Percentiles rank a stretch among this genome's conserved stretches.
phyloP scores from a whole-genome alignment of 2,888 invertebrate species.

The Cerceris ruficornis region DNA sequence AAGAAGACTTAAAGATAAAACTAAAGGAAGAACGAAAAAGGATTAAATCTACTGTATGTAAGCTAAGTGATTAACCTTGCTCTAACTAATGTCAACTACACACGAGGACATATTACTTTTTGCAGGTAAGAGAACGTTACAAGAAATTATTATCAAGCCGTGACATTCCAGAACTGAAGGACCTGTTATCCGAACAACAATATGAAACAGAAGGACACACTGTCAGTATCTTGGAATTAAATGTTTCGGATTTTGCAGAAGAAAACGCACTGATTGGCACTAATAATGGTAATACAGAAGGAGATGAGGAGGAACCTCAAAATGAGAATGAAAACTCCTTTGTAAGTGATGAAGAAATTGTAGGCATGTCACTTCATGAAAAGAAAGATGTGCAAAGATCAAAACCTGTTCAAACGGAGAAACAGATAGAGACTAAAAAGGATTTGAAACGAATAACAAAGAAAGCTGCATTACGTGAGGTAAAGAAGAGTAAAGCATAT shows the following conservation, averaged over 20 bases:
- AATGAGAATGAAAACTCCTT: conserved; percentile 68
- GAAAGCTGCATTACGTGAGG: conserved; percentile 87
- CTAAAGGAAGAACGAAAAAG: conserved; percentile 90
- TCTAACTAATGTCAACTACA: not conserved
- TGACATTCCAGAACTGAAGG: conserved; percentile 87
- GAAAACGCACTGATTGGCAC: conserved; percentile 89
- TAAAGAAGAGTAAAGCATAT: conserved; percentile 90
- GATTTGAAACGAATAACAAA: conserved; percentile 88
- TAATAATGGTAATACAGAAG: conserved; percentile 83
- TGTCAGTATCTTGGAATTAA: conserved; percentile 90
- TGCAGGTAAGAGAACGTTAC: conserved; percentile 86
- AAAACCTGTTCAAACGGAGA: conserved; percentile 74
- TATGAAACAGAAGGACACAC: conserved; percentile 90
- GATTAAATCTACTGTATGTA: conserved; percentile 87
- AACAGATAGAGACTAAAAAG: conserved; percentile 82
- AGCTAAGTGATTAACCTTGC: not conserved
- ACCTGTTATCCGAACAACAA: conserved; percentile 86
- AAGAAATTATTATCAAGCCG: conserved; percentile 88
- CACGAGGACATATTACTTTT: conserved; percentile 6
- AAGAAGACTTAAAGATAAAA: conserved; percentile 87
- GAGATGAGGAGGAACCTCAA: conserved; percentile 71
- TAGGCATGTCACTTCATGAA: conserved; percentile 82
- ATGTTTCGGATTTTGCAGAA: conserved; percentile 87
- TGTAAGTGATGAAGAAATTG: conserved; percentile 77
- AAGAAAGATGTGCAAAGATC: conserved; percentile 40